Base-by-base conservation (phyloP, 2,888 invertebrate species). In the Cataglyphis rosenhaueri region DNA sequence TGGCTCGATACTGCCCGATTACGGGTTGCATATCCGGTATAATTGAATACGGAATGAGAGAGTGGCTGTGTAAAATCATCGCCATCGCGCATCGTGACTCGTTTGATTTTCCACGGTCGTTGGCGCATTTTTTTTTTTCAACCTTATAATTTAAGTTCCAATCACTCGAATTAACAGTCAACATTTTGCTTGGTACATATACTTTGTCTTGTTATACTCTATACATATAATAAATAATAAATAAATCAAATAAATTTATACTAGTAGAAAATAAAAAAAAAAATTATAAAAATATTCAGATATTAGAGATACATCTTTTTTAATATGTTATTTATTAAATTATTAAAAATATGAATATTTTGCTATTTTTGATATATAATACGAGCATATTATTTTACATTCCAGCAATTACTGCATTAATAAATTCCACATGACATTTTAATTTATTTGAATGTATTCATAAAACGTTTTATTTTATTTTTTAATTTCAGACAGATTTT, bases 1-100 rank as follows among this genome's bases (percentile, higher is more conserved):
- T 32, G 12, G 52, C 38, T 66, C 44, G 10, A 70, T 76, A 15
- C 48, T 41, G 66, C 32, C 35, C 41, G 62, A 76, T 78, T 70
- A 44, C 21, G 1, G 55, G 6, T 44, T 70, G 25, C 55, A 70
- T 32, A 18, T 70, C 32, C 57, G 4, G 21, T 55, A 15, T 70
- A 44, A 57, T 44, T 21, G 57, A 48, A 48, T 74, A 52, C 21
- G 35, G 57, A 65, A 32, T 44, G 48, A 32, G 48, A 52, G 48
- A 52, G 21, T 21, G 76, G 65, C 35, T 15, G 70, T 15, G 70
- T 35, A 32, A 74, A 65, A 73, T 57, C 41, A 52, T 52, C 35
- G 12, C 68, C 41, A 21, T 79, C 61, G 52, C 32, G 1, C 76
- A 21, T 68, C 78, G 48, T 32, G 55, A 52, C 61, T 55, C 52